phyloP scores from a whole-genome alignment of 2,797 vertebrate genomes.

The Melanotaenia nigrans region DNA sequence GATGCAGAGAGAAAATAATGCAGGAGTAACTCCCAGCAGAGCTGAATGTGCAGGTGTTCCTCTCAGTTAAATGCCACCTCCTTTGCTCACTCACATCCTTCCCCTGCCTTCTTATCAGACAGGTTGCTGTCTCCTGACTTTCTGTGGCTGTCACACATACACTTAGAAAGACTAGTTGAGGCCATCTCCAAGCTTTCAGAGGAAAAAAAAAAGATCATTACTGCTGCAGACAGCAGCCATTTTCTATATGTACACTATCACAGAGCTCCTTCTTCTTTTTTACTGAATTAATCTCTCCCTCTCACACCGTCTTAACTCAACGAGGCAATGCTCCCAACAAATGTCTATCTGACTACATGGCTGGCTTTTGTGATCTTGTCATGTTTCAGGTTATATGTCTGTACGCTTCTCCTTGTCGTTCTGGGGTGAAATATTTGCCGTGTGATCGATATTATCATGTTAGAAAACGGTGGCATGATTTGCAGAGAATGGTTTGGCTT shows the following conservation, averaged over 20 bases:
- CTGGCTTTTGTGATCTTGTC: slow-evolving; percentile 70
- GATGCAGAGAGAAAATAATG: slow-evolving; percentile 90
- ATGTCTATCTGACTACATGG: slow-evolving; percentile 66
- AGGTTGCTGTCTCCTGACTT: slow-evolving; percentile 89
- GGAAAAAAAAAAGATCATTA: slow-evolving; percentile 77
- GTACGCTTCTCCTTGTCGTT: slow-evolving; percentile 36
- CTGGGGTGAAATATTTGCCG: slow-evolving; percentile 67
- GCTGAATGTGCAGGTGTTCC: slow-evolving; percentile 96
- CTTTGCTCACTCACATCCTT: slow-evolving; percentile 76
- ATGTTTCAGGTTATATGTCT: slow-evolving; percentile 51
- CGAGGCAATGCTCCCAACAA: slow-evolving; percentile 54
- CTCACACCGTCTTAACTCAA: slow-evolving; percentile 58
- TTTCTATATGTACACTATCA: slow-evolving; percentile 80
- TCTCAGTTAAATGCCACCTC: slow-evolving; percentile 89
- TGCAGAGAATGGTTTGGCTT: slow-evolving; percentile 59
- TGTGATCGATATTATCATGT: slow-evolving; percentile 70
- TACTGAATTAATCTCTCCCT: slow-evolving; percentile 57
- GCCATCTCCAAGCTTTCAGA: slow-evolving; percentile 73
- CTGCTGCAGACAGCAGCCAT: slow-evolving; percentile 76
- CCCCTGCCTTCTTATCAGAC: slow-evolving; percentile 84
- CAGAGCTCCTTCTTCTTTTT: slow-evolving; percentile 55
- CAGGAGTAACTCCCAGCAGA: slow-evolving; percentile 90
- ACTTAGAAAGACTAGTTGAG: slow-evolving; percentile 65
- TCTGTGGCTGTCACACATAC: slow-evolving; percentile 85
- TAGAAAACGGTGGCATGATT: slow-evolving; percentile 53